Conservation (phyloP, 2,888 invertebrate species). For the Tineola bisselliella region DNA sequence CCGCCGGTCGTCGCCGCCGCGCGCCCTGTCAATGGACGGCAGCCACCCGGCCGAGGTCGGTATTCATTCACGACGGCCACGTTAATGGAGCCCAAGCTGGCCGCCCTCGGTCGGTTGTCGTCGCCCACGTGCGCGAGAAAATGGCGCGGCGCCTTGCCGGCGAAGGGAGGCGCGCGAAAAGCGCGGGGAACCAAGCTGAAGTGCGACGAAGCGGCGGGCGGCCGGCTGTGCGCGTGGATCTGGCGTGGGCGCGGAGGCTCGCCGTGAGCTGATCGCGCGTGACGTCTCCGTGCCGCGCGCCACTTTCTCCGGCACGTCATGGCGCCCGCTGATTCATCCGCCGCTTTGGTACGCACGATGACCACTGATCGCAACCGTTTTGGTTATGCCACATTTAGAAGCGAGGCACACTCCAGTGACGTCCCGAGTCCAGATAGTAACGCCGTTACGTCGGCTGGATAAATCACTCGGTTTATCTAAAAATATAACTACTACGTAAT, state of each 20-base stretch:
- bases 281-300: slow-evolving; percentile 30
- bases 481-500: slow-evolving; percentile 49
- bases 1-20: slow-evolving; percentile 52
- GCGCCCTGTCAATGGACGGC: slow-evolving; percentile 59
- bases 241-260: slow-evolving; percentile 55
- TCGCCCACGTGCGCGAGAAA: slow-evolving; percentile 62
- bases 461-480: slow-evolving; percentile 47
- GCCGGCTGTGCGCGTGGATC: slow-evolving; percentile 17
- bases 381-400: slow-evolving; percentile 61
- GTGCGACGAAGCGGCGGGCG: slow-evolving; percentile 38
- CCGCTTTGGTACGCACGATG: slow-evolving; percentile 30
- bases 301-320: slow-evolving; percentile 15
- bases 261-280: slow-evolving; percentile 31
- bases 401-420: slow-evolving; percentile 53
- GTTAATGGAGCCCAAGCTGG: slow-evolving; percentile 59
- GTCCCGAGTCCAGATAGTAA: slow-evolving; percentile 47
- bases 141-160: slow-evolving; percentile 54
- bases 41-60: slow-evolving; percentile 59
- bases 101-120: slow-evolving; percentile 31
- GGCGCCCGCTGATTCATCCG: slow-evolving; percentile 42
- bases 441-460: slow-evolving; percentile 46
- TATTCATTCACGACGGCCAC: slow-evolving; percentile 63
- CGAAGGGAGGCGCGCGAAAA: slow-evolving; percentile 62
- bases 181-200: slow-evolving; percentile 54
- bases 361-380: slow-evolving; percentile 44